Evolutionary conservation across 2,888 invertebrate species (phyloP), one percentile per base, ranked within the genome.

Genomic region (Dryococelus australis): DNA sequence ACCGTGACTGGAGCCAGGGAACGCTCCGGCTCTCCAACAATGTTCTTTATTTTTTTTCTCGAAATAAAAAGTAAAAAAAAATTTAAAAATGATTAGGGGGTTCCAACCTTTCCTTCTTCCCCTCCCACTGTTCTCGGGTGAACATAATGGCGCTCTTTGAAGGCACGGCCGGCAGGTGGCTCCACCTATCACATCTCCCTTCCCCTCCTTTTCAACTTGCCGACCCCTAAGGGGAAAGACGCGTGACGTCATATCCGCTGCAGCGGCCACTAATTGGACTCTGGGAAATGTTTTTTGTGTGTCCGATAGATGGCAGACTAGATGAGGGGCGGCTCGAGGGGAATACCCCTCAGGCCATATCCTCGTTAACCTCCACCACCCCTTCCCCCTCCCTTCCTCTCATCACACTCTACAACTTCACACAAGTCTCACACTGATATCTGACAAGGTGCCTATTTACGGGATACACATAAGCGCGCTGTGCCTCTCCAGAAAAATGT

Each of bases 241-340:
- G n/a, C 65, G 65, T 65, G 65, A 65, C 65, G 65, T 65, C 65
- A 65, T 24, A 65, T 65, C 65, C 65, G 65, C 65, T 65, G 65
- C 65, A 65, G 65, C 65, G 65, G 65, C 65, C 65, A 65, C 65
- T 65, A 65, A 65, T 65, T 65, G 65, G 65, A 65, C 65, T 65
- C 65, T 65, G 65, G 65, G 65, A 65, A 65, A 24, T 51, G 12
- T 65, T 65, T 65, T 65, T 65, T 65, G 65, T 65, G 65, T 65
- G 65, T 65, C 65, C 65, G 65, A 65, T 65, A 65, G 65, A 16
- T 65, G 65, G 24, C 6, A 0, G 65, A 16, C 20, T 10, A 65
- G 20, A n/a, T 20, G 65, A 65, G 65, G 24, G n/a, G 65, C 0
- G 65, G 8, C 35, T 47, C 10, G 65, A 65, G 65, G 65, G 65